Evolutionary conservation across 2,113 vertebrate genomes (phyloP), one percentile per base, ranked within the genome.

Genomic region (Pteronura brasiliensis): DNA sequence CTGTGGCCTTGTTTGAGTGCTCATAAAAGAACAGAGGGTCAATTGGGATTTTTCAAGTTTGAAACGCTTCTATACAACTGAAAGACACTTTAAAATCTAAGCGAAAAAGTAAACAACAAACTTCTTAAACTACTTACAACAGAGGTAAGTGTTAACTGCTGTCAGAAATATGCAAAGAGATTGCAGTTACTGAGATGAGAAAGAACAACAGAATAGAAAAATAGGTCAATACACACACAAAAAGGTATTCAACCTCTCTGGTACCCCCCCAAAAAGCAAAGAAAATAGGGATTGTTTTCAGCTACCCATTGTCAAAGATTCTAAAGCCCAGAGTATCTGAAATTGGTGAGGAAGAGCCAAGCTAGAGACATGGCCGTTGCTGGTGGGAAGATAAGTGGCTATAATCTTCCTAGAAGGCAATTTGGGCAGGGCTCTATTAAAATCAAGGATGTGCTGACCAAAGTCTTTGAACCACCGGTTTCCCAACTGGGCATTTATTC

Each of bases 31-130:
- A 97, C 9, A 79, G 39, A 90, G 15, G 83, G 72, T 65, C 14
- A 65, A 90, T 20, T 86, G 57, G 36, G 55, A 76, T 67, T 90
- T 97, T 72, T 92, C 3, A 44, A 96, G 63, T 29, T 6, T 3
- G 20, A 82, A 89, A 52, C 3, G 69, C 47, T 92, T 87, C 34
- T 87, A 4, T 79, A 47, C 12, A 31, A 36, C 67, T 9, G 6
- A 63, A 96, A 91, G n/a, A 92, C n/a, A 92, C 52, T 69, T 69
- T n/a, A 59, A 93, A 94, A 88, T 88, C 42, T 89, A 95, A 96
- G 61, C 57, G 71, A 83, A 95, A 88, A 79, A 29, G 47, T 44
- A 96, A 95, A 85, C 27, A 77, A 76, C 74, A 89, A 89, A 76
- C 36, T 34, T 7, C 34, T 91, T 71, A 77, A 71, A 65, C 8